phyloP scores from a whole-genome alignment of 2,113 vertebrate genomes.

The Ctenodactylus gundi region DNA sequence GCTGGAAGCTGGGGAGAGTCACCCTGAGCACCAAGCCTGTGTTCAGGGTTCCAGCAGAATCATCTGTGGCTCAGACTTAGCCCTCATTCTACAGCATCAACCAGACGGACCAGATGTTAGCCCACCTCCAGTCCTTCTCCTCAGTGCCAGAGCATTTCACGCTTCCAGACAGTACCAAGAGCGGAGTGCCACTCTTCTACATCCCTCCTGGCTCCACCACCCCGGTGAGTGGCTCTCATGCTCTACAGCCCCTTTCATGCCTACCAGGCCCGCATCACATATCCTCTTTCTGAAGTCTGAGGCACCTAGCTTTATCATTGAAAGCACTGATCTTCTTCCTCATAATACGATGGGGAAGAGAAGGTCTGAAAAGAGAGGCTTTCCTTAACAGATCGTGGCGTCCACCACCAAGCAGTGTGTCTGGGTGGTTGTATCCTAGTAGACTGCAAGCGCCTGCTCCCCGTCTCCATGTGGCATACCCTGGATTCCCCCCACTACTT shows the following conservation, averaged over 20 bases:
- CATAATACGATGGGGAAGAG: neutral
- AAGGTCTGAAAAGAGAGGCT: slow-evolving; percentile 3
- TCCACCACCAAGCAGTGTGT: neutral
- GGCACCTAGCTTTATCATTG: neutral
- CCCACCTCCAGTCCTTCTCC: slow-evolving; percentile 98
- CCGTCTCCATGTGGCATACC: neutral
- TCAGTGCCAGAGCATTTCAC: slow-evolving; percentile 96
- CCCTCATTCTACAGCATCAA: slow-evolving; percentile 90
- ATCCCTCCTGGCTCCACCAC: slow-evolving; percentile 97
- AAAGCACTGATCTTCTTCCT: neutral
- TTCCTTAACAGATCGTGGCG: neutral
- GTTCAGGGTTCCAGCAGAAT: neutral
- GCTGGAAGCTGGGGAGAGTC: neutral
- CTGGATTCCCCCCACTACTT: neutral
- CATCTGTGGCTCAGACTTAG: neutral
- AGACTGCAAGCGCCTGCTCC: neutral
- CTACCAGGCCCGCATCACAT: accelerated
- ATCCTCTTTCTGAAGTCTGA: neutral
- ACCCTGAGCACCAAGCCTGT: accelerated
- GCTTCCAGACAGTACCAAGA: slow-evolving; percentile 98
- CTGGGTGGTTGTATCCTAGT: neutral
- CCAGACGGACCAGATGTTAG: slow-evolving; percentile 98
- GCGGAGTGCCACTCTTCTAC: slow-evolving; percentile 97
- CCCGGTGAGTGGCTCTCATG: slow-evolving; percentile 85
- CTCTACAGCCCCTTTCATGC: neutral